These are phyloP conservation scores for Tanaodytes sp. DNA, from an alignment of 2,888 invertebrate genomes.

Conservation along the genomic window DNA sequence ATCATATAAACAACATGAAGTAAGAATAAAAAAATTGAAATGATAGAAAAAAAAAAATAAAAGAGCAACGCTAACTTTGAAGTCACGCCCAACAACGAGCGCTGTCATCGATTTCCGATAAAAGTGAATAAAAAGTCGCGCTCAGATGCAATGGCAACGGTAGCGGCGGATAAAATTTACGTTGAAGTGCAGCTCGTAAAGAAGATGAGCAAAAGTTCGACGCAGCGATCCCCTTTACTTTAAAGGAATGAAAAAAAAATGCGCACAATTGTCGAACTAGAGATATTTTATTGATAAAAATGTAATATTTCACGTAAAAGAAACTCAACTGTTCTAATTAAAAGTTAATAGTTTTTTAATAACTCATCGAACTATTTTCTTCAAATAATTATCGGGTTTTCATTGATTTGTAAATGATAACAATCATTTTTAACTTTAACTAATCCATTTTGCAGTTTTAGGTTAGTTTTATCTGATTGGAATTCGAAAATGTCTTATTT, in stretches of 20 bases:
- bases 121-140: slow-evolving; percentile 46
- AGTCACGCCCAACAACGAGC: slow-evolving; percentile 51
- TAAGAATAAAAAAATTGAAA: too few species aligned
- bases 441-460: too few species aligned
- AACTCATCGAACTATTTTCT: too few species aligned
- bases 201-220: slow-evolving; percentile 46
- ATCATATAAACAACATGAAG: slow-evolving; percentile 42
- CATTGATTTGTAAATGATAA: too few species aligned
- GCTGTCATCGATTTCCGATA: slow-evolving; percentile 45
- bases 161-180: slow-evolving; percentile 40
- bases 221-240: slow-evolving; percentile 22
- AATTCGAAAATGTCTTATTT: too few species aligned
- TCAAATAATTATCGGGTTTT: too few species aligned
- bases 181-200: slow-evolving; percentile 38
- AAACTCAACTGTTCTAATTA: too few species aligned
- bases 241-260: slow-evolving; percentile 32
- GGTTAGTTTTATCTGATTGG: too few species aligned
- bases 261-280: slow-evolving; percentile 36
- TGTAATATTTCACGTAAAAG: background rate
- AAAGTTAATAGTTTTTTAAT: too few species aligned
- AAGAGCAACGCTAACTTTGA: slow-evolving; percentile 35
- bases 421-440: too few species aligned
- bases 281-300: slow-evolving; percentile 20
- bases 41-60: background rate
- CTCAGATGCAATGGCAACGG: slow-evolving; percentile 34